Evolutionary conservation across 1,140 invertebrate genomes (phyloP), one percentile per base, ranked within the genome.

Genomic region (Periplaneta americana): DNA sequence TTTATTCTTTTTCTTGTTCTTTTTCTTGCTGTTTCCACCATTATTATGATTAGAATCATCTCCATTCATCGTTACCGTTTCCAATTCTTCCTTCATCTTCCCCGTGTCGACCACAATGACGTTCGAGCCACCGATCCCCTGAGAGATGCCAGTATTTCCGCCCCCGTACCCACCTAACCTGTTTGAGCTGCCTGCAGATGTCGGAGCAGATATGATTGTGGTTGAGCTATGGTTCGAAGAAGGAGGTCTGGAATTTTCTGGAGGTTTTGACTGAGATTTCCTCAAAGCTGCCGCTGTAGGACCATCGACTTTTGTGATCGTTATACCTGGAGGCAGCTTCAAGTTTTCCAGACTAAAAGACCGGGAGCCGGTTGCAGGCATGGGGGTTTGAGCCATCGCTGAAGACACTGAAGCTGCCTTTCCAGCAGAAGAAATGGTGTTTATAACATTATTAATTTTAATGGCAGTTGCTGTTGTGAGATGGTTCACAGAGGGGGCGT

Each of bases 291-390:
- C 84, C 4, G 90, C 89, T 22, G 89, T 74, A 35, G 83, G 83
- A 13, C 81, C 91, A 85, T 95, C 93, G 0, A 96, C 94, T 84
- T 95, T 93, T 0, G 95, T 96, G 66, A 96, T 92, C 4, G 95
- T 96, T 34, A 96, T 96, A 10, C 94, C 95, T 11, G 95, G 95
- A 2, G 95, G 95, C 82, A 96, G 87, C 74, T 91, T 92, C 2
- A 96, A 86, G 86, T 94, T 93, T 37, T 94, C 93, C 82, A 95
- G 82, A 83, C 84, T 86, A 78, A 88, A 86, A 36, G 80, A 81
- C 6, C 35, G 8, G n/a, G 80, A 48, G 34, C 33, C 31, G 32
- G 34, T 22, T 22, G 57, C 34, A 15, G 34, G 36, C 22, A 57
- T n/a, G 28, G 34, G 11, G 17, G 76, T 18, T 36, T 78, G 34